phyloP scores from a whole-genome alignment of 2,797 vertebrate genomes.

The Linurgus olivaceus region DNA sequence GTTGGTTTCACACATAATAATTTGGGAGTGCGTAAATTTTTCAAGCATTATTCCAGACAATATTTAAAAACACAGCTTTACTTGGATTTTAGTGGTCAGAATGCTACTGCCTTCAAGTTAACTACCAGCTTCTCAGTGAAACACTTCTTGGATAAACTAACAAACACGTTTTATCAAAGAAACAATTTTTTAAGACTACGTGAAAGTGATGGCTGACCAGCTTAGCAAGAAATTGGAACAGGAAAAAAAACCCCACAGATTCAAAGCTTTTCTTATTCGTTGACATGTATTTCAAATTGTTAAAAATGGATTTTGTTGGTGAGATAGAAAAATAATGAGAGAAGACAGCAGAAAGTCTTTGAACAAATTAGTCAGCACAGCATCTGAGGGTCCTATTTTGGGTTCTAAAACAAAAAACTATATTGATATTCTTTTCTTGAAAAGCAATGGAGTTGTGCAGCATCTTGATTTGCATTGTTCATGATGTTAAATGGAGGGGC shows the following conservation, averaged over 20 bases:
- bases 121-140: background rate
- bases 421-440: background rate
- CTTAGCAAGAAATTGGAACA: background rate
- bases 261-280: background rate
- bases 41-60: constrained; percentile 29
- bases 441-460: background rate
- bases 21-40: constrained; percentile 45
- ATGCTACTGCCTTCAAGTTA: constrained; percentile 5
- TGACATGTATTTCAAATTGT: background rate
- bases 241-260: background rate
- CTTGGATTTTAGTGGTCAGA: background rate
- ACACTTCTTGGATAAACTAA: background rate
- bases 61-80: constrained; percentile 35
- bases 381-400: background rate
- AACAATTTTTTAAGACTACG: background rate
- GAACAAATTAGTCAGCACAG: background rate
- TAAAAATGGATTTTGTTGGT: background rate
- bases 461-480: background rate
- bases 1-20: constrained; percentile 64
- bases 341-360: background rate
- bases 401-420: background rate
- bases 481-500: background rate
- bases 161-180: background rate
- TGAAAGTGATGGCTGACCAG: background rate
- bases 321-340: constrained; percentile 7